A percentile compares a stretch with the other conserved stretches of the same genome.
These are phyloP conservation scores for Molorchus minor DNA, from an alignment of 2,888 invertebrate genomes.

Conservation along the genomic window DNA sequence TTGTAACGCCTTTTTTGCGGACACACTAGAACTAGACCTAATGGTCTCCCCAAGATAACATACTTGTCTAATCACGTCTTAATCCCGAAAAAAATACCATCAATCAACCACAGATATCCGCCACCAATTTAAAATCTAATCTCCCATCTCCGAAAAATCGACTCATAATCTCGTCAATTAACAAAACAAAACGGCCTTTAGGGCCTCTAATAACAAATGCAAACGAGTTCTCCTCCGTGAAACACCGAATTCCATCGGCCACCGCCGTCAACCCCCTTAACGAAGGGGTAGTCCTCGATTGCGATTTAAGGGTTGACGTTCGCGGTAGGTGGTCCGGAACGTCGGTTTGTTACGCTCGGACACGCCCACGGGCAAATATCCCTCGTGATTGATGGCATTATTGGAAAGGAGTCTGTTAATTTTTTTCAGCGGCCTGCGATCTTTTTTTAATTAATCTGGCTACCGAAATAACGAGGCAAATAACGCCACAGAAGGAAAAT, in stretches of 20 bases:
- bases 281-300: slow-evolving; percentile 32
- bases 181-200: slow-evolving; percentile 25
- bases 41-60: slow-evolving; percentile 25
- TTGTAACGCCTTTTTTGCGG: no score
- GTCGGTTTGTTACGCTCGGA: slow-evolving; percentile 52
- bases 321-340: slow-evolving; percentile 55
- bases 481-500: no score
- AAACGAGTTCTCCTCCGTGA: slow-evolving; percentile 35
- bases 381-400: slow-evolving; percentile 54
- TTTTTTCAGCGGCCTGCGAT: slow-evolving; percentile 25
- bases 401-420: slow-evolving; percentile 41
- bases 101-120: slow-evolving; percentile 34
- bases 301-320: slow-evolving; percentile 42
- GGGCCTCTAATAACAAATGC: slow-evolving; percentile 32
- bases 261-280: slow-evolving; percentile 24
- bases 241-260: slow-evolving; percentile 37
- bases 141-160: slow-evolving; percentile 23
- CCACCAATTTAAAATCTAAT: slow-evolving; percentile 33
- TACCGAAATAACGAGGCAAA: slow-evolving; percentile 25
- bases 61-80: slow-evolving; percentile 32
- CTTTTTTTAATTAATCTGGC: neutral
- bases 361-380: slow-evolving; percentile 54
- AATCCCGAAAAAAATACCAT: slow-evolving; percentile 33
- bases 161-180: slow-evolving; percentile 28
- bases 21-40: slow-evolving; percentile 10